phyloP scores from a whole-genome alignment of 2,888 invertebrate species.

The Eretmocerus hayati region DNA sequence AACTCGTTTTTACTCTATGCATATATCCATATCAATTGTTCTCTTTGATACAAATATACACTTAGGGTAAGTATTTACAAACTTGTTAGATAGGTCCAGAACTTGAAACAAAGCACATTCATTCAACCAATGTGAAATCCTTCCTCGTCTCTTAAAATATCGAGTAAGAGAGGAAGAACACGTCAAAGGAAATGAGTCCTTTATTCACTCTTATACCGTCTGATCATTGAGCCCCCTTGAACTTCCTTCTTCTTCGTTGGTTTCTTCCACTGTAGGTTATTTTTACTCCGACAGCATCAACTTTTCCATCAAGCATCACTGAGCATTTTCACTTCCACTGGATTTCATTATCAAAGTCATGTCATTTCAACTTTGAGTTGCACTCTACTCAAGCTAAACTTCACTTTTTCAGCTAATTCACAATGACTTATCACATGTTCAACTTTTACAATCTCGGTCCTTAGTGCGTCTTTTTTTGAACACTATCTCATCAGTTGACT shows the following conservation, averaged over 20 bases:
- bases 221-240: conserved; percentile 19
- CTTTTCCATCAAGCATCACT: conserved; percentile 19
- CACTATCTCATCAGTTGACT: conserved; percentile 42
- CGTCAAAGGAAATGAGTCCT: conserved; percentile 14
- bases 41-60: conserved; percentile 33
- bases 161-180: conserved; percentile 16
- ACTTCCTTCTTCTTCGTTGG: conserved; percentile 17
- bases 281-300: conserved; percentile 4
- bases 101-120: conserved; percentile 33
- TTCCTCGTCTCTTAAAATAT: conserved; percentile 22
- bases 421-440: conserved; percentile 46
- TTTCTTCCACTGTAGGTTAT: conserved; percentile 5
- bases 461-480: conserved; percentile 22
- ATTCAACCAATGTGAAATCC: too few relatives aligned
- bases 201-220: conserved; percentile 2
- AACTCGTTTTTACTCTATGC: conserved; percentile 28
- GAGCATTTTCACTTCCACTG: conserved; percentile 26
- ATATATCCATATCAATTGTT: conserved; percentile 29
- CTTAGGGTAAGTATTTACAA: conserved; percentile 45
- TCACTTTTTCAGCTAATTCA: conserved; percentile 36
- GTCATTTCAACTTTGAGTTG: conserved; percentile 12
- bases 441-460: conserved; percentile 26
- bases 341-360: conserved; percentile 22
- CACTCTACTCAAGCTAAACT: conserved; percentile 29
- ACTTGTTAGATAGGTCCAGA: conserved; percentile 32